A percentile compares a stretch with the other conserved stretches of the same genome.
These are phyloP conservation scores for Stichodactyla helianthus DNA, from an alignment of 64 coral and sea anemone genomes.

Conservation along the genomic window DNA sequence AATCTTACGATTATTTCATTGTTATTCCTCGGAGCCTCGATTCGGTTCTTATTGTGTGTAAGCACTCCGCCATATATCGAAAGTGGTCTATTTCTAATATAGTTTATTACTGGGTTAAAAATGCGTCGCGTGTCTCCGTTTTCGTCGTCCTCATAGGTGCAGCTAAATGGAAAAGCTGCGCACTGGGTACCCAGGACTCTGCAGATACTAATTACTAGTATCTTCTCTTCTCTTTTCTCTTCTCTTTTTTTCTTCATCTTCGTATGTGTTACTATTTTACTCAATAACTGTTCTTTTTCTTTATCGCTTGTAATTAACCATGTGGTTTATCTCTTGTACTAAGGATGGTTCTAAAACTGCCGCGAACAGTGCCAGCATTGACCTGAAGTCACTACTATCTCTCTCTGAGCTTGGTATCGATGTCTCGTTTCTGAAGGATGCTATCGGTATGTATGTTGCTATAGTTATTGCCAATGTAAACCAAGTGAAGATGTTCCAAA, in stretches of 20 bases:
- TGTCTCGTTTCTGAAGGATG: conserved; percentile 39
- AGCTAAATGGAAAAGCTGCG: too few relatives aligned
- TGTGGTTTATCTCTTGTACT: not conserved
- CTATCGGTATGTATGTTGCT: not conserved
- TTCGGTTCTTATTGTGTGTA: too few relatives aligned
- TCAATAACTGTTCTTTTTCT: not conserved
- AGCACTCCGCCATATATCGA: too few relatives aligned
- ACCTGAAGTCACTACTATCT: conserved; percentile 42
- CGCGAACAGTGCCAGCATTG: not conserved
- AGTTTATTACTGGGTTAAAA: too few relatives aligned
- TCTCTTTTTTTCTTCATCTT: not conserved
- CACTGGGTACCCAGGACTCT: too few relatives aligned
- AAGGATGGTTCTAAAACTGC: not conserved
- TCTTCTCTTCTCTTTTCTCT: not conserved
- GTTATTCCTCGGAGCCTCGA: too few relatives aligned
- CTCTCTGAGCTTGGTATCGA: conserved; percentile 49
- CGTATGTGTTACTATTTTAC: not conserved
- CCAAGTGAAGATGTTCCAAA: too few relatives aligned
- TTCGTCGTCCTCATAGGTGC: too few relatives aligned
- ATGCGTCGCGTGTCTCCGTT: too few relatives aligned
- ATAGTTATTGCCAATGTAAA: not conserved
- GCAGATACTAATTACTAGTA: not conserved
- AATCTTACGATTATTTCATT: too few relatives aligned
- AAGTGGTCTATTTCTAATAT: too few relatives aligned
- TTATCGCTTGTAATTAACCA: too few relatives aligned